These are phyloP conservation scores for Apamea monoglypha DNA, from an alignment of 2,888 invertebrate species.

Conservation along the genomic window DNA sequence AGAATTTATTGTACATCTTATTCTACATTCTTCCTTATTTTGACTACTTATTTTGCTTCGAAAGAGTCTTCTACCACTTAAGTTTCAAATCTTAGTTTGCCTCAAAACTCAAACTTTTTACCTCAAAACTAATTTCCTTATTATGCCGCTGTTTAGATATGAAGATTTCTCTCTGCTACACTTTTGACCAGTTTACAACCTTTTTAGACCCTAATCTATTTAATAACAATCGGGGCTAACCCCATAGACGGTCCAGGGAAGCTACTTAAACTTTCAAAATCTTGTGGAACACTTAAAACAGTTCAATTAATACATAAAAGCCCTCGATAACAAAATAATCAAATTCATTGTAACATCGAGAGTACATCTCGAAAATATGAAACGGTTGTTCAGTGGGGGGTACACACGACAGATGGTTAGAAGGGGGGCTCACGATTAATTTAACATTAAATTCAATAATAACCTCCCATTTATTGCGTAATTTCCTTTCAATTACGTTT, in stretches of 20 bases:
- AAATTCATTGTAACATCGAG: conserved; percentile 71
- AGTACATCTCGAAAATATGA: conserved; percentile 71
- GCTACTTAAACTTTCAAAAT: conserved; percentile 24
- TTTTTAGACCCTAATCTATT: background rate
- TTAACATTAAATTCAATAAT: conserved; percentile 90
- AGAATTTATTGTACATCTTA: background rate
- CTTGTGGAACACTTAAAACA: conserved; percentile 45
- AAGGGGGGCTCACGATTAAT: conserved; percentile 86
- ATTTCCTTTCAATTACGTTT: conserved; percentile 90
- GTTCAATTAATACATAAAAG: conserved; percentile 65
- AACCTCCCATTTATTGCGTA: conserved; percentile 90
- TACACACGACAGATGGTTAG: conserved; percentile 86
- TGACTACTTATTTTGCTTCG: background rate
- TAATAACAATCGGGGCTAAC: background rate
- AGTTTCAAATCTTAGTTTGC: background rate
- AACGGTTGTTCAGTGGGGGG: conserved; percentile 69
- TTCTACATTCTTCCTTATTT: background rate
- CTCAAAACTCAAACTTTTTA: background rate
- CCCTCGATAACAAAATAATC: conserved; percentile 76
- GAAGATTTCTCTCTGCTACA: background rate
- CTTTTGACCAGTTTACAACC: too few relatives aligned
- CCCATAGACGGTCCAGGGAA: background rate
- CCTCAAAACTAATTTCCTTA: background rate
- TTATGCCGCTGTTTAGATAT: background rate
- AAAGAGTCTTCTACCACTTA: background rate